A percentile compares a stretch with the other conserved stretches of the same genome.
phyloP scores from a whole-genome alignment of 2,797 vertebrate species.

The Pseudochirops cupreus region DNA sequence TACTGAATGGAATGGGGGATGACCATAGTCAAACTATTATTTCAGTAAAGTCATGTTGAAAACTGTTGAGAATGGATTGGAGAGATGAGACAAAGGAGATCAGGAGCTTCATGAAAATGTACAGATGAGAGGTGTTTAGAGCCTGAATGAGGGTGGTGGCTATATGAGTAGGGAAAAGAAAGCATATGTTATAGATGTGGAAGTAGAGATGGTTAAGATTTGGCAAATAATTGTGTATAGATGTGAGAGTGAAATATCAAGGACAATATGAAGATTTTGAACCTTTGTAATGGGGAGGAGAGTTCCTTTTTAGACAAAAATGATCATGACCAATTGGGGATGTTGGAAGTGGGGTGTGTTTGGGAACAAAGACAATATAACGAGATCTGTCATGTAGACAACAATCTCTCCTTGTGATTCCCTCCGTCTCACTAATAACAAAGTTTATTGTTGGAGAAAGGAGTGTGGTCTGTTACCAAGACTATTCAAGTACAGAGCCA shows the following conservation, averaged over 20 bases:
- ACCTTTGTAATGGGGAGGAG: not conserved
- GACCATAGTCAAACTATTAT: not conserved
- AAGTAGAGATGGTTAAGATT: not conserved
- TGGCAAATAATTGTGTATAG: not conserved
- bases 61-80: not conserved
- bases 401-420: not conserved
- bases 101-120: not conserved
- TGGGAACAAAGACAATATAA: not conserved
- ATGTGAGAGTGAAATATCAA: not conserved
- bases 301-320: not conserved
- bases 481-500: not conserved
- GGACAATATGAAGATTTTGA: not conserved
- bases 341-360: not conserved
- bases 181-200: not conserved
- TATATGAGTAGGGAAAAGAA: not conserved
- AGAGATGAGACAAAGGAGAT: not conserved
- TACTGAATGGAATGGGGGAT: not conserved
- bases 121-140: not conserved
- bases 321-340: not conserved
- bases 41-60: not conserved
- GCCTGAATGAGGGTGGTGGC: not conserved
- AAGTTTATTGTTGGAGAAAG: not conserved
- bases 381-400: not conserved
- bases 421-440: not conserved
- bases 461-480: not conserved